Base-by-base conservation (phyloP, 2,888 invertebrate species). In the Agrotis ipsilon region DNA sequence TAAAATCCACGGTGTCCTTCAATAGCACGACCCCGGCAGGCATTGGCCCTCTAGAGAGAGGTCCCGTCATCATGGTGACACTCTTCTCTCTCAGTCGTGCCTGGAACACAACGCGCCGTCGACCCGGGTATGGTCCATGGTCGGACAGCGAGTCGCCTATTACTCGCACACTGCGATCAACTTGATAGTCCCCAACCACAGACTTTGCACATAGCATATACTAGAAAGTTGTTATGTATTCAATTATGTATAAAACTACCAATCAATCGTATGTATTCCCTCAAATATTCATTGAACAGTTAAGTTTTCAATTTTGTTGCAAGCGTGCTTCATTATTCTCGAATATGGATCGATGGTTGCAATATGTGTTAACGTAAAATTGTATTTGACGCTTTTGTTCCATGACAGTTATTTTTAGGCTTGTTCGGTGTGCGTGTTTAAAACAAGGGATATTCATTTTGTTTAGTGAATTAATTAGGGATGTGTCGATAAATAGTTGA, bases 301-400 rank as follows among this genome's bases (percentile, higher is more conserved):
- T 55, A 63, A 81, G 21, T 72, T 81, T 77, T 68, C 65, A 81
- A 68, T 79, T 65, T 66, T 19, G 27, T 32, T 58, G 54, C 52
- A 62, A 52, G n/a, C 48, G 21, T 21, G 18, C 19, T 63, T 60
- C 46, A 66, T 81, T 77, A 72, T 79, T 68, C 14, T 54, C 46
- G 67, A 67, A 58, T 67, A 62, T 54, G 64, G 54, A 19, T 48
- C 51, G 59, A 48, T 67, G 64, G 55, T 24, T 61, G 64, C 51
- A 81, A 64, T 81, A 61, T 67, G 52, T 72, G 19, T 51, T 51
- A 48, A 55, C 27, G 45, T 19, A 16, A 58, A 46, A 48, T 58
- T 55, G 45, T 46, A 67, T 67, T 39, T 19, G 3, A 59, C 19
- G 19, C 24, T 51, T 45, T 0, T 55, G 51, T 18, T 73, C 18